Base-by-base conservation (phyloP, 2,113 vertebrate species). In the Dasyornis broadbenti region DNA sequence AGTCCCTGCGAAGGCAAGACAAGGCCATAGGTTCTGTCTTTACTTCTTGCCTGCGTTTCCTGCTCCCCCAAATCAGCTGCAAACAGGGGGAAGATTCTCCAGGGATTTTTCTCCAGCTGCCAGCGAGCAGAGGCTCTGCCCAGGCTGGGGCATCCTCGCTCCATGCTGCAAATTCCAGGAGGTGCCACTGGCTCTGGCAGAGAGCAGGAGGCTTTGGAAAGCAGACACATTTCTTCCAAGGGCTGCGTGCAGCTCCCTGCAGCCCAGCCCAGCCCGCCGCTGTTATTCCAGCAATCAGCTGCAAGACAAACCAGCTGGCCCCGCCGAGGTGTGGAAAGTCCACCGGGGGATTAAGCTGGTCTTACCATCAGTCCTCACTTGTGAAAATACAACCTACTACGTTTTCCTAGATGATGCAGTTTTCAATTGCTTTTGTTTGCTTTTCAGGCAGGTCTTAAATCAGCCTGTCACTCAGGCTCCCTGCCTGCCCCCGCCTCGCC, bases 311-410 rank as follows among this genome's bases (percentile, higher is more conserved):
- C 30, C 96, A 96, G 93, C 96, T 96, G 94, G 93, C 78, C 92
- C 84, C 26, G 28, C 31, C 3, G 93, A 97, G 95, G 94, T 97
- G 96, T 93, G 85, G 92, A 94, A 88, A 94, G 54, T 82, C 88
- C 94, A 3, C 89, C 54, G 83, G 96, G 94, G 97, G 96, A 97
- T 97, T 95, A 94, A 72, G 85, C 95, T 26, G 82, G 79, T 84
- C 92, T 95, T 94, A 94, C 95, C 96, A 94, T 96, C 94, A 95
- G 90, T 94, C 94, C 90, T 95, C 95, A 95, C 94, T 97, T 94
- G 96, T 96, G 95, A 96, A 97, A 97, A 96, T 96, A 96, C 94
- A 96, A 89, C 96, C 96, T 95, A 92, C 96, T 70, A 95, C 89
- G 94, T 95, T 96, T 90, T 73, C 91, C 94, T 87, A 91, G 94